phyloP scores from a whole-genome alignment of 2,113 vertebrate species.

The Muntiacus muntjak region DNA sequence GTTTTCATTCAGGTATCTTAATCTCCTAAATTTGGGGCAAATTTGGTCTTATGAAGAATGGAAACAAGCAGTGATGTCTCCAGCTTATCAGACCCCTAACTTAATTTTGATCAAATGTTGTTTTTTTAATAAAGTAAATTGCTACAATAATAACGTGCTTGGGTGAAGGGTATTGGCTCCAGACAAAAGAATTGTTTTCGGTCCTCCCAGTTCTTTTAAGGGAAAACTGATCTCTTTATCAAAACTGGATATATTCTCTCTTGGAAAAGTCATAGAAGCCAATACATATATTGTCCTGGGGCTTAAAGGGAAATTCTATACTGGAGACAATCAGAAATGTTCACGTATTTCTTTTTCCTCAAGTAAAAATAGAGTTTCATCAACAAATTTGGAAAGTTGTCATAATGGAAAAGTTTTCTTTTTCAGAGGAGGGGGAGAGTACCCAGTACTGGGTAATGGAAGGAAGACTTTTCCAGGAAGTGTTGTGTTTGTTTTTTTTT shows the following conservation, averaged over 20 bases:
- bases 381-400: background rate
- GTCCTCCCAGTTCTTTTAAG: background rate
- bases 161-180: conserved; percentile 29
- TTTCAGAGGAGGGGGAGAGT: background rate
- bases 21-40: background rate
- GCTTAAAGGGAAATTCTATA: background rate
- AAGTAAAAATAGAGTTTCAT: background rate
- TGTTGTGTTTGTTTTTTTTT: background rate
- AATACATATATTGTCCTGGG: background rate
- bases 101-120: conserved; percentile 57
- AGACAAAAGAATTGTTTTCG: background rate
- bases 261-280: background rate
- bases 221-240: conserved; percentile 52
- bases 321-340: background rate
- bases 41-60: background rate
- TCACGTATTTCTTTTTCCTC: background rate
- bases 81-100: conserved; percentile 38
- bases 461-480: background rate
- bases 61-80: conserved; percentile 29
- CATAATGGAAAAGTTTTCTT: background rate
- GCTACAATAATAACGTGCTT: conserved; percentile 65
- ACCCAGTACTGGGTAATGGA: background rate
- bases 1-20: conserved; percentile 14
- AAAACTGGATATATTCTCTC: background rate
- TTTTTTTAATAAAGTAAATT: conserved; percentile 27